Evolutionary conservation across 2,113 vertebrate genomes (phyloP).

Genomic region (Thunnus maccoyii): DNA sequence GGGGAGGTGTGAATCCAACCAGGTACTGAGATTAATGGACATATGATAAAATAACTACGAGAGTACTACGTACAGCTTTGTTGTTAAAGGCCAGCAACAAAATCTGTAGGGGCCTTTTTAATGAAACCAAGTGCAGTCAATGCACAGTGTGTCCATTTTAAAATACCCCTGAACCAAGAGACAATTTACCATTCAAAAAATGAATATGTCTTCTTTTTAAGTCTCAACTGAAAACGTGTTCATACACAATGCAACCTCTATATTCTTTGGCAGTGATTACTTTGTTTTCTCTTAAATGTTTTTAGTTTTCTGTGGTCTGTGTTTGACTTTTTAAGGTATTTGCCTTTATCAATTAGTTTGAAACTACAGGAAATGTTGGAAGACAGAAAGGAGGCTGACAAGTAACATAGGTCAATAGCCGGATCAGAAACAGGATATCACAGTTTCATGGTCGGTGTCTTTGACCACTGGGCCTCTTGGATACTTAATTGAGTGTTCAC

Average conservation of each 20-base stretch:
- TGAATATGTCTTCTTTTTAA: not conserved
- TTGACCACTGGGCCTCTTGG: no score
- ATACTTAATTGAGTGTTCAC: no score
- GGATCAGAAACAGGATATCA: no score
- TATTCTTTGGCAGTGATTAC: not conserved
- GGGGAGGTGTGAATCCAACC: slow-evolving; percentile 36
- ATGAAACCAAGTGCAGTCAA: slow-evolving; percentile 14
- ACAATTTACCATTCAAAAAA: not conserved
- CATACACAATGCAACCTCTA: not conserved
- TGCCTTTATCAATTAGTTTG: no score
- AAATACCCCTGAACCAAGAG: not conserved
- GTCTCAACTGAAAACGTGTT: not conserved
- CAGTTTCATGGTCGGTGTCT: no score
- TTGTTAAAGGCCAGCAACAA: slow-evolving; percentile 42
- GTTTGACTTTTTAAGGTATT: not conserved
- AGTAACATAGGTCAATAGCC: no score
- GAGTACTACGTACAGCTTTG: not conserved
- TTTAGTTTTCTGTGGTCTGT: not conserved
- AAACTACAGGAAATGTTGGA: not conserved
- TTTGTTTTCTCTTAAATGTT: not conserved
- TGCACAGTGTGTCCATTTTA: not conserved
- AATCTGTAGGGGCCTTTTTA: slow-evolving; percentile 28
- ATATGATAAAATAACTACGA: slow-evolving; percentile 37
- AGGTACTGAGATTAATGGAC: slow-evolving; percentile 50
- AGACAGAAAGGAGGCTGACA: not conserved